Evolutionary conservation across 2,888 invertebrate genomes (phyloP).

Genomic region (Cheiracanthium punctorium): DNA sequence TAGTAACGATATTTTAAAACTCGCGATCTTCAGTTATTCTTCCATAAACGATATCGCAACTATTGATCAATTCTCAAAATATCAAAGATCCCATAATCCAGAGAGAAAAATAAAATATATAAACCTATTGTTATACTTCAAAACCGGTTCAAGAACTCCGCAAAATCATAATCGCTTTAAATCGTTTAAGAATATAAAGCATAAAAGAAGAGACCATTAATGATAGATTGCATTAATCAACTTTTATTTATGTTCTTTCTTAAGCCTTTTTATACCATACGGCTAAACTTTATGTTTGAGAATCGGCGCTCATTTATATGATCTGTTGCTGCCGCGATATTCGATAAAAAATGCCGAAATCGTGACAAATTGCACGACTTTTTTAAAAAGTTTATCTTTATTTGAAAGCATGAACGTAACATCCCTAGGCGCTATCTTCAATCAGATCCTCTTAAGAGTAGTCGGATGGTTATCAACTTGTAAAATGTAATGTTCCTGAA

Average conservation of each 20-base stretch:
- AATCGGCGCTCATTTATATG: constrained; percentile 50
- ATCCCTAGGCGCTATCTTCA: constrained; percentile 27
- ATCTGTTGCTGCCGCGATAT: background rate
- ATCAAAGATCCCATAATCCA: constrained; percentile 5
- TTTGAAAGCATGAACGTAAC: constrained; percentile 35
- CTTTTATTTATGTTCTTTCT: constrained; percentile 37
- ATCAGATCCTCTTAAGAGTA: background rate
- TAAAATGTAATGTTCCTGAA: background rate
- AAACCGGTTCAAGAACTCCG: background rate
- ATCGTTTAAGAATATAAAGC: constrained; percentile 49
- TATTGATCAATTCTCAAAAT: constrained; percentile 6
- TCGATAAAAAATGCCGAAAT: constrained; percentile 41
- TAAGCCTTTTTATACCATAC: background rate
- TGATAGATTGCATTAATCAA: constrained; percentile 67
- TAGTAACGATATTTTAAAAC: background rate
- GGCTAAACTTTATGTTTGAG: constrained; percentile 45
- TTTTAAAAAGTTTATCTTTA: constrained; percentile 49
- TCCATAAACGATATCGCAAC: background rate
- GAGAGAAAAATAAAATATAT: background rate
- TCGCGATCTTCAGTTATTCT: background rate
- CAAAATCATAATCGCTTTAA: constrained; percentile 46
- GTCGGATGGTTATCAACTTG: constrained; percentile 5
- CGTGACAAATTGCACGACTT: constrained; percentile 66
- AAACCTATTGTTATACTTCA: background rate
- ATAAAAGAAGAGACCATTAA: constrained; percentile 44